Evolutionary conservation across 1,140 invertebrate genomes (phyloP), one percentile per base, ranked within the genome.

Genomic region (Drosophila insularis): DNA sequence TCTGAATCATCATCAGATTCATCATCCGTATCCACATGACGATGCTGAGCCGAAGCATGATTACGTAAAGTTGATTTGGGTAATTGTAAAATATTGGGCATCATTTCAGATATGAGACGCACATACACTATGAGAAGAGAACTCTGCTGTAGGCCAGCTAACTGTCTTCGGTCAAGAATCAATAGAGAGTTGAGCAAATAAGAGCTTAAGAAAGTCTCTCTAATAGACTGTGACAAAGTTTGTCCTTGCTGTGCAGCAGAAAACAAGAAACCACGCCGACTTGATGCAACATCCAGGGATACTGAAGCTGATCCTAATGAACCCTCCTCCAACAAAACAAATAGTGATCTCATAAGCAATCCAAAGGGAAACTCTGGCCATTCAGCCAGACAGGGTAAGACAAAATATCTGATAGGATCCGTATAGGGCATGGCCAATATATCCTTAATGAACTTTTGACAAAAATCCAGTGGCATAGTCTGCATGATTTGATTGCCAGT

Each of bases 181-280:
- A 97, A 89, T 5, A 96, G 91, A 19, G 94, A 94, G 92, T 94
- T 95, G 1, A 95, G 92, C 31, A 95, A 74, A 87, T 92, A 92
- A 32, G 81, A 82, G 21, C 74, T 89, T 37, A 90, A 87, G 7
- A 87, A n/a, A 4, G 32, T 2, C 17, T 81, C 78, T 7, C 66
- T 14, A 7, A 46, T 21, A 11, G 32, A 56, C 71, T 66, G 4
- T 21, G 6, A 46, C 64, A 40, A 1, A 19, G 59, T 56, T 6
- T 70, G 71, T 0, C 54, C 50, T 1, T 14, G 27, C 14, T 53
- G 63, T 4, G 17, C 21, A 7, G 58, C 55, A 31, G 68, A 56
- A 27, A 82, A 77, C 7, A 87, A 10, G 6, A 62, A 39, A 11
- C 68, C 80, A 0, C 69, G 69, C 2, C 64, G 65, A 1, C 23